A percentile compares a stretch with the other conserved stretches of the same genome.
Evolutionary conservation across 2,888 invertebrate genomes (phyloP).

Genomic region (Clanis bilineata): DNA sequence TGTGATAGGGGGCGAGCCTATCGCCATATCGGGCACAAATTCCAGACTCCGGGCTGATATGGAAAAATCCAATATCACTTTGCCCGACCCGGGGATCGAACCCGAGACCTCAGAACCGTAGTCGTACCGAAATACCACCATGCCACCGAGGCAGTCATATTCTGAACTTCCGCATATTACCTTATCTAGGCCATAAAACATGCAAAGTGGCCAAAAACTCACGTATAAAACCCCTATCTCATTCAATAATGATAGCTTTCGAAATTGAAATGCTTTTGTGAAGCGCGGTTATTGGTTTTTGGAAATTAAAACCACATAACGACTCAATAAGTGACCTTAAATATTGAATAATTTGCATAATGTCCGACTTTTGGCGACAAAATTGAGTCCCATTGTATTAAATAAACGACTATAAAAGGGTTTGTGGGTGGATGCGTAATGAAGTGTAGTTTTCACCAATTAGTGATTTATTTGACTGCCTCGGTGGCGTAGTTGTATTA

Average conservation of each 20-base stretch:
- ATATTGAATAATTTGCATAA: conserved; percentile 17
- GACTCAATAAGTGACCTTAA: background rate
- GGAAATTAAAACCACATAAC: background rate
- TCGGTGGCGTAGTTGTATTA: no score
- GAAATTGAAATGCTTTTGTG: background rate
- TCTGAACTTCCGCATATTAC: no score
- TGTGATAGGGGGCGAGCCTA: no score
- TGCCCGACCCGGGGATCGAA: no score
- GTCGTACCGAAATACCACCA: no score
- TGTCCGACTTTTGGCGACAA: conserved; percentile 1
- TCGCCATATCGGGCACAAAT: no score
- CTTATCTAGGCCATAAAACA: background rate
- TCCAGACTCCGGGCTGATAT: no score
- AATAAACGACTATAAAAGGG: background rate
- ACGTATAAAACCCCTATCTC: background rate
- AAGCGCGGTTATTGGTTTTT: conserved; percentile 5
- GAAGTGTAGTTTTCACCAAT: background rate
- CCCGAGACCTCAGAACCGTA: no score
- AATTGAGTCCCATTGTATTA: conserved; percentile 3
- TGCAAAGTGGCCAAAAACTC: background rate
- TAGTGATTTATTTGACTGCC: background rate
- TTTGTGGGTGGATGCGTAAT: background rate
- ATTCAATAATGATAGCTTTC: background rate
- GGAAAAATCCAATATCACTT: no score
- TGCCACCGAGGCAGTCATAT: no score